These are phyloP conservation scores for Okamejei kenojei DNA, from an alignment of 2,797 vertebrate species.

Conservation along the genomic window DNA sequence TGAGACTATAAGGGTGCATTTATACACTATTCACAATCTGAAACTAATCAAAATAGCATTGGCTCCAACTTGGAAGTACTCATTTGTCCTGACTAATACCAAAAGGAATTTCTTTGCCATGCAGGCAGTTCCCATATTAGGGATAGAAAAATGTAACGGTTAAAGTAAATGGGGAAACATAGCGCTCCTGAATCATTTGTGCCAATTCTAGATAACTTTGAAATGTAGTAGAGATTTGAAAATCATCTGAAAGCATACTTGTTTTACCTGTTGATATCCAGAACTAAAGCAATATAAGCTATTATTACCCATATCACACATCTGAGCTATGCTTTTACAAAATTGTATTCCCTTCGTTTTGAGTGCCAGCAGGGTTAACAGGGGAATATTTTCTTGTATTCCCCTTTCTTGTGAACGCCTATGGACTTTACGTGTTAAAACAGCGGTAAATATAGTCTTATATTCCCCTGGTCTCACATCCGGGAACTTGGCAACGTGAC, in stretches of 20 bases:
- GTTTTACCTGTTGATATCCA: not conserved
- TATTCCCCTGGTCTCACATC: too few species aligned
- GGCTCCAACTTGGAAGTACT: not conserved
- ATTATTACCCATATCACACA: too few species aligned
- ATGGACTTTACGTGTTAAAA: too few species aligned
- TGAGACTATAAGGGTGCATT: not conserved
- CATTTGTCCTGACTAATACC: not conserved
- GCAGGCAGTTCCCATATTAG: not conserved
- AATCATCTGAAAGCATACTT: not conserved
- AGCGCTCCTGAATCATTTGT: not conserved
- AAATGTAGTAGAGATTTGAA: not conserved
- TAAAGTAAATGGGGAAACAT: not conserved
- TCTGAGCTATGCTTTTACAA: too few species aligned
- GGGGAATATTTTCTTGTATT: too few species aligned
- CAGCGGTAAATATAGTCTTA: too few species aligned
- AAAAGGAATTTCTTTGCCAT: not conserved
- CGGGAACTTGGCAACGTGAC: too few species aligned
- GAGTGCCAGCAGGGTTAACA: too few species aligned
- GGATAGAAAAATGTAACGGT: not conserved
- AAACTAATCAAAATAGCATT: not conserved
- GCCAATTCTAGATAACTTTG: not conserved
- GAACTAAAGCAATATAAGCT: not conserved
- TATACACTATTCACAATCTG: not conserved
- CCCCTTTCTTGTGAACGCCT: too few species aligned
- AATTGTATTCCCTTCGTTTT: too few species aligned